Conservation (phyloP, 2,888 invertebrate genomes). For the Spicauda simplicius region DNA sequence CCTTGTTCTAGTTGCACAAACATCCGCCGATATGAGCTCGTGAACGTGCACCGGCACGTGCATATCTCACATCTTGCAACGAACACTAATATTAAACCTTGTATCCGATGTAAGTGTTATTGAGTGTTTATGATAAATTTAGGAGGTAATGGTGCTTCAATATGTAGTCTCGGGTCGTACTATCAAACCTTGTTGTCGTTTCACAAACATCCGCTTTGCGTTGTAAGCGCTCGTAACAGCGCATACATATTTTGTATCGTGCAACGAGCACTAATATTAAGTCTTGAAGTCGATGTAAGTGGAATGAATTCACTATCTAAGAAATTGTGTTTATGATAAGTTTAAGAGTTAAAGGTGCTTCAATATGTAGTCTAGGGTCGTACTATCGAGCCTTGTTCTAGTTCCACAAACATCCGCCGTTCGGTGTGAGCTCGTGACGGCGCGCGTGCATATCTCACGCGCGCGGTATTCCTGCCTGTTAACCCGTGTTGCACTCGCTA, state of each 20-base stretch:
- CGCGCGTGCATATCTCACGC: slow-evolving; percentile 39
- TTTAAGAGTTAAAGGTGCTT: background rate
- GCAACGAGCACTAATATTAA: background rate
- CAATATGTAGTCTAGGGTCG: too few species aligned
- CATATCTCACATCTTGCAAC: background rate
- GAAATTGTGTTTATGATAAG: background rate
- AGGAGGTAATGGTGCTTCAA: background rate
- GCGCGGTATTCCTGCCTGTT: slow-evolving; percentile 29
- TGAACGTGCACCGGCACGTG: background rate
- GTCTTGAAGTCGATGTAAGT: too few species aligned
- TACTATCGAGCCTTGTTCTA: slow-evolving; percentile 21
- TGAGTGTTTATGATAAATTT: background rate
- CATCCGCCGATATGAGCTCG: background rate
- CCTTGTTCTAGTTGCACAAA: background rate
- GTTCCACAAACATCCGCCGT: slow-evolving; percentile 22
- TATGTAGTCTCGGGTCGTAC: background rate
- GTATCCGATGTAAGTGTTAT: background rate
- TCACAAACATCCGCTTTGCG: background rate
- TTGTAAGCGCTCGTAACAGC: background rate
- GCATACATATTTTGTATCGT: background rate
- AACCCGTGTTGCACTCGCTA: slow-evolving; percentile 31
- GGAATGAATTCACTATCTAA: background rate
- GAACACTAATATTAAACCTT: background rate
- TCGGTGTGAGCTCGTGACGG: slow-evolving; percentile 38
- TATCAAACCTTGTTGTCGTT: background rate